Evolutionary conservation across 2,797 vertebrate species (phyloP).

Genomic region (Mus minutoides): DNA sequence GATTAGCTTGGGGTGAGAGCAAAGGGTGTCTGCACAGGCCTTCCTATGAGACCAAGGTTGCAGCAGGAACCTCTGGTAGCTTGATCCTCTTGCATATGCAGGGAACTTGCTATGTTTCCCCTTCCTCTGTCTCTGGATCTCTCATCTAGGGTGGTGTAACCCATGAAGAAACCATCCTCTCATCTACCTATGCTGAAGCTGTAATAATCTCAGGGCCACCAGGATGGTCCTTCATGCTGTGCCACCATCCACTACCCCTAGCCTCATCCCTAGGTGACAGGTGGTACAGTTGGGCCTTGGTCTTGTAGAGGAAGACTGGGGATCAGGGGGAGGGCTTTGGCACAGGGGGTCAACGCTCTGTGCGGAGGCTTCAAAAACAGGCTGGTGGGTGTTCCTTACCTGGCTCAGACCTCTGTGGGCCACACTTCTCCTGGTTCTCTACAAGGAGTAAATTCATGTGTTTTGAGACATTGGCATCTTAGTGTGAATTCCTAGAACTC

Average conservation of each 20-base stretch:
- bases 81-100: not conserved
- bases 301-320: not conserved
- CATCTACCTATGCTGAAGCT: not conserved
- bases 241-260: not conserved
- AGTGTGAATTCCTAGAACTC: constrained; percentile 76
- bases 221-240: not conserved
- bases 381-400: not conserved
- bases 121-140: not conserved
- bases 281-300: not conserved
- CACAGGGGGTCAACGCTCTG: no score
- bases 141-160: not conserved
- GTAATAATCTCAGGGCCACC: not conserved
- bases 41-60: not conserved
- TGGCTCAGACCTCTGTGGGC: not conserved
- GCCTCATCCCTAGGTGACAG: not conserved
- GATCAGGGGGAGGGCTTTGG: not conserved
- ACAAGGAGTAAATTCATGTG: not conserved
- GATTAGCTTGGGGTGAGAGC: not conserved
- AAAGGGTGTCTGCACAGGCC: not conserved
- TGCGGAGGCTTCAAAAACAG: not conserved
- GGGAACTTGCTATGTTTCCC: not conserved
- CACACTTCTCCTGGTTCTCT: fast-evolving
- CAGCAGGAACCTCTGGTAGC: not conserved
- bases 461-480: not conserved
- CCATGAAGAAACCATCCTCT: not conserved